These are phyloP conservation scores for Mizuhopecten yessoensis DNA, from an alignment of 1,140 invertebrate genomes.

Conservation along the genomic window DNA sequence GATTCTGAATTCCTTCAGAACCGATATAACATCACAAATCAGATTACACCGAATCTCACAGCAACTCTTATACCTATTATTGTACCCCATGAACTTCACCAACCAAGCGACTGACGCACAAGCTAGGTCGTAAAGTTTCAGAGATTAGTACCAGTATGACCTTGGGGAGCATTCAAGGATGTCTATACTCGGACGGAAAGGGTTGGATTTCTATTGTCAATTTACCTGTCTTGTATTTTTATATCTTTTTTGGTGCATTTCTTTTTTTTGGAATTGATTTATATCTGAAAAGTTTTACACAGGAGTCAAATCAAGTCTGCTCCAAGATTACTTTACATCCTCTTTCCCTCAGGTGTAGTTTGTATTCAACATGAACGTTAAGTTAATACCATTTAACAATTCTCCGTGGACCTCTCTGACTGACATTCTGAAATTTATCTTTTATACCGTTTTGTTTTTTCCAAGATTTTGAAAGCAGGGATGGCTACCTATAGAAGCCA, in stretches of 20 bases:
- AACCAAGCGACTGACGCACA: not conserved
- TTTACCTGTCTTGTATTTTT: not conserved
- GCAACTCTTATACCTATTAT: not conserved
- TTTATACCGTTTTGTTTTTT: not conserved
- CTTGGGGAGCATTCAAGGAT: not conserved
- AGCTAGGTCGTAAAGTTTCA: not conserved
- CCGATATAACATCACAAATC: no score
- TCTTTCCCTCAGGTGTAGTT: not conserved
- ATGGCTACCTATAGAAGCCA: not conserved
- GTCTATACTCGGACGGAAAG: not conserved
- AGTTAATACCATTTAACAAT: not conserved
- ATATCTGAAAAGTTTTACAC: not conserved
- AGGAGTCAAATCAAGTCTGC: not conserved
- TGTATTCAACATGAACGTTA: not conserved
- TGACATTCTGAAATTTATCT: slow-evolving; percentile 2
- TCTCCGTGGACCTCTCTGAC: not conserved
- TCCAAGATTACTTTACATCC: not conserved
- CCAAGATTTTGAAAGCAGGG: not conserved
- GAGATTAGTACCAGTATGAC: not conserved
- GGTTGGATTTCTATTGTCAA: not conserved
- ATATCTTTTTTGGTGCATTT: no score
- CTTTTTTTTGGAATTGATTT: not conserved
- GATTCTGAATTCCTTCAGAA: no score
- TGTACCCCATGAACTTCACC: not conserved
- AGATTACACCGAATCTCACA: not conserved